phyloP scores from a whole-genome alignment of 2,888 invertebrate genomes.

The Acrocyrtus sp. region DNA sequence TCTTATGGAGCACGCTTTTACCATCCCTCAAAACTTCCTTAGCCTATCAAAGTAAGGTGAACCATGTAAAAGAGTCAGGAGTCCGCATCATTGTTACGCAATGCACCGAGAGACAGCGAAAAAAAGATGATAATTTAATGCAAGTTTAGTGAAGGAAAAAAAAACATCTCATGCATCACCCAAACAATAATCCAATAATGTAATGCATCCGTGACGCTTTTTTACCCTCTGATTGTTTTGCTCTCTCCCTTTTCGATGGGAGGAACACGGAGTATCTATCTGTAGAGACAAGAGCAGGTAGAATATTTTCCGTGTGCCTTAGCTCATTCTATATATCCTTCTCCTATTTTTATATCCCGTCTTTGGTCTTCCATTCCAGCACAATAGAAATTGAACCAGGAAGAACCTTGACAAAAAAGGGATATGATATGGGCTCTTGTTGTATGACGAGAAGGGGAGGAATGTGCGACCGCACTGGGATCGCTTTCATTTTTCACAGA shows the following conservation, averaged over 20 bases:
- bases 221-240: neutral
- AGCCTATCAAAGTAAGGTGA: neutral
- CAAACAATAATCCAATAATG: slow-evolving; percentile 28
- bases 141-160: neutral
- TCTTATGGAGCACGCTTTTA: neutral
- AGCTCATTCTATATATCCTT: too few relatives aligned
- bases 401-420: slow-evolving; percentile 38
- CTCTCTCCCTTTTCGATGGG: neutral
- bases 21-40: neutral
- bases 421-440: neutral
- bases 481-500: slow-evolving; percentile 34
- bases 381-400: slow-evolving; percentile 16
- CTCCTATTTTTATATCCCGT: too few relatives aligned
- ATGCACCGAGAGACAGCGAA: neutral
- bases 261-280: neutral
- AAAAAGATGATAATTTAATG: neutral
- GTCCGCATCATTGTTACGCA: slow-evolving; percentile 1
- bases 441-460: neutral
- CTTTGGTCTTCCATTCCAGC: neutral
- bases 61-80: neutral
- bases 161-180: neutral
- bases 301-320: too few relatives aligned
- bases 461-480: neutral
- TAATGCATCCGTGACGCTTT: slow-evolving; percentile 19
- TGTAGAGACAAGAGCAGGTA: neutral